A percentile compares a stretch with the other conserved stretches of the same genome.
phyloP scores from a whole-genome alignment of 2,113 vertebrate genomes.

The Motacilla tschutschensis region DNA sequence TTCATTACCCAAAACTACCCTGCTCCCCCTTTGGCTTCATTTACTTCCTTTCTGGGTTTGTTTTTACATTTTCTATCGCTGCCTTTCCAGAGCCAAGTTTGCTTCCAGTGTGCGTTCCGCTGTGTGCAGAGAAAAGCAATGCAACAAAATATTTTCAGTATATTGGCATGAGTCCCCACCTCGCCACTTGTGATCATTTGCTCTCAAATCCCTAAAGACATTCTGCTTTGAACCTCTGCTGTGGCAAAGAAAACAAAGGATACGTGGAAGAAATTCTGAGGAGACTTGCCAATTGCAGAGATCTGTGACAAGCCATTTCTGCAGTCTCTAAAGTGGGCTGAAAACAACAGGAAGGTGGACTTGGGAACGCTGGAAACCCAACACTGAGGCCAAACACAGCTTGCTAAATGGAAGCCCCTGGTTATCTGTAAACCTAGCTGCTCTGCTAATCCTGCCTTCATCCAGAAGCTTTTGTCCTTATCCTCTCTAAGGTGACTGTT shows the following conservation, averaged over 20 bases:
- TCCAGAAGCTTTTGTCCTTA: background rate
- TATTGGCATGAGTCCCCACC: slow-evolving; percentile 1
- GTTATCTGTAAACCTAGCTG: background rate
- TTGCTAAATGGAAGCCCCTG: background rate
- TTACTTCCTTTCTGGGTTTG: slow-evolving; percentile 52
- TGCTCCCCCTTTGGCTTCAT: slow-evolving; percentile 18
- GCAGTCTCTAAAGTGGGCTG: background rate
- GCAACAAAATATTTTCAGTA: slow-evolving; percentile 43
- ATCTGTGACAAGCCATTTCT: background rate
- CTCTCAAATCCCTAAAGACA: slow-evolving; percentile 32
- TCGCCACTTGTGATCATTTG: slow-evolving; percentile 18
- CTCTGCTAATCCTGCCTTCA: background rate
- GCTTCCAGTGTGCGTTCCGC: slow-evolving; percentile 25
- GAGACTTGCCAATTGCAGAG: background rate
- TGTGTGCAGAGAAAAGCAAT: slow-evolving; percentile 28
- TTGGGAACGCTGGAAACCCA: background rate
- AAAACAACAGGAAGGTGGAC: slow-evolving; percentile 28
- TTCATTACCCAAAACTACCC: slow-evolving; percentile 37
- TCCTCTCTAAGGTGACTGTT: background rate
- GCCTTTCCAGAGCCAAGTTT: slow-evolving; percentile 41
- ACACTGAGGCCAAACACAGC: background rate
- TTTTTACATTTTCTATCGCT: slow-evolving; percentile 52
- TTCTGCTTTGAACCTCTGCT: slow-evolving; percentile 40
- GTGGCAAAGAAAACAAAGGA: slow-evolving; percentile 8
- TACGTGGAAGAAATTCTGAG: slow-evolving; percentile 2